Percentiles rank a stretch among this genome's conserved stretches.
Evolutionary conservation across 2,797 vertebrate species (phyloP).

Genomic region (Mormyrus hasselquistii): DNA sequence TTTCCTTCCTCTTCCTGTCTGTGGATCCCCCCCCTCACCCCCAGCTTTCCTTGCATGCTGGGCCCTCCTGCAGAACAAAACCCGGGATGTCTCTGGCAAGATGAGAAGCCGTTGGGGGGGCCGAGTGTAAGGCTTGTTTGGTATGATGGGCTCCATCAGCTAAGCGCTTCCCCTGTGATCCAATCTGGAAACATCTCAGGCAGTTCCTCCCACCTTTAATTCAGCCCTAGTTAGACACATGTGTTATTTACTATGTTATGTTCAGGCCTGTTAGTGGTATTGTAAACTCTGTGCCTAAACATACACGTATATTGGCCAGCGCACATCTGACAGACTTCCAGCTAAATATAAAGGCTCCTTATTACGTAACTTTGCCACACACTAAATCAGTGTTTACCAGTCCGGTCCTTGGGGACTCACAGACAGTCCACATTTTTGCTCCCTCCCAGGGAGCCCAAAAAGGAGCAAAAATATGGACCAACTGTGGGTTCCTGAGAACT

Average conservation of each 20-base stretch:
- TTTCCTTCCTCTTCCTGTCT: constrained; percentile 17
- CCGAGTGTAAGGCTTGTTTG: background rate
- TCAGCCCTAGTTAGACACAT: background rate
- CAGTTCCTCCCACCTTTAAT: background rate
- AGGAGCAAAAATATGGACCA: background rate
- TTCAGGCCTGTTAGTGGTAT: background rate
- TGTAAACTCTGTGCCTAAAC: background rate
- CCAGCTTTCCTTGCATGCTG: background rate
- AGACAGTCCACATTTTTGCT: background rate
- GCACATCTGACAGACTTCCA: background rate
- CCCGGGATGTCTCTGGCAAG: background rate
- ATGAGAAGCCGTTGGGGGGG: background rate
- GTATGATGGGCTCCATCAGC: background rate
- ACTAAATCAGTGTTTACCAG: background rate
- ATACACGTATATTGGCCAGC: background rate
- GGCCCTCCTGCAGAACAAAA: background rate
- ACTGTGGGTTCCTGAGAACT: background rate
- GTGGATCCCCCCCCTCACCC: background rate
- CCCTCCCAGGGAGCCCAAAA: background rate
- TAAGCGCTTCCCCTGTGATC: background rate
- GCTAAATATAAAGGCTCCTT: background rate
- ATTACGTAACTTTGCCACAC: background rate
- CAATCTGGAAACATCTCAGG: background rate
- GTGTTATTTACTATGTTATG: background rate
- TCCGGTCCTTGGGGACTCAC: background rate